Base-by-base conservation (phyloP, 2,797 vertebrate genomes). In the Cossypha niveicapilla region DNA sequence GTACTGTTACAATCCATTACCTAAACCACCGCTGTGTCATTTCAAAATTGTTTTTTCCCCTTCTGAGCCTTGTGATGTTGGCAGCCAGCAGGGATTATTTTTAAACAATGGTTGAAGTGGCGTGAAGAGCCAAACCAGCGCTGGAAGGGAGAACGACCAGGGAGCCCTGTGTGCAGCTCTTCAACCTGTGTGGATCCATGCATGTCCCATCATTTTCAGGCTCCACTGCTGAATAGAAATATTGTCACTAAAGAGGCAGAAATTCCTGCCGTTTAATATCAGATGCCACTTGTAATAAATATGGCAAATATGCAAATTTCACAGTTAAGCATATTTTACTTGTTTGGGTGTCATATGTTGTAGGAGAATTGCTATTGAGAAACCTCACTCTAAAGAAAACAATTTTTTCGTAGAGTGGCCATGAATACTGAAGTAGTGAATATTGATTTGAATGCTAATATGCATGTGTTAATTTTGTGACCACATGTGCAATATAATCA, bases 41-140 rank as follows among this genome's bases (percentile, higher is more conserved):
- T 92, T 86, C 35, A 68, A 45, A 89, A 84, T 60, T 71, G 47
- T 65, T 89, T 91, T 79, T 70, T 39, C 63, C 61, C 11, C 11
- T 57, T 14, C 45, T 79, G 67, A 83, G 72, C 78, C 61, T 83
- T 91, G 57, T 80, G 84, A 89, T 94, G 72, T 76, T 95, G 90
- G 71, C 72, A 89, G 57, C 58, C 80, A 67, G 39, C 25, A 39
- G 47, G 30, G 11, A 82, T 92, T 87, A 74, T 89, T 96, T 95
- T 91, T 89, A 72, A 94, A 71, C 51, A 47, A n/a, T 7, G 32
- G 83, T 34, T 89, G 88, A 93, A 94, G 71, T 77, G 41, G 34
- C 23, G 10, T 47, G 30, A 80, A 74, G 74, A 90, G 67, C 56
- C 3, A 0, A 93, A 41, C 60, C 50, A 44, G 27, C 0, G 0